Conservation (phyloP, 2,888 invertebrate genomes). For the Drosophila buzzatii region DNA sequence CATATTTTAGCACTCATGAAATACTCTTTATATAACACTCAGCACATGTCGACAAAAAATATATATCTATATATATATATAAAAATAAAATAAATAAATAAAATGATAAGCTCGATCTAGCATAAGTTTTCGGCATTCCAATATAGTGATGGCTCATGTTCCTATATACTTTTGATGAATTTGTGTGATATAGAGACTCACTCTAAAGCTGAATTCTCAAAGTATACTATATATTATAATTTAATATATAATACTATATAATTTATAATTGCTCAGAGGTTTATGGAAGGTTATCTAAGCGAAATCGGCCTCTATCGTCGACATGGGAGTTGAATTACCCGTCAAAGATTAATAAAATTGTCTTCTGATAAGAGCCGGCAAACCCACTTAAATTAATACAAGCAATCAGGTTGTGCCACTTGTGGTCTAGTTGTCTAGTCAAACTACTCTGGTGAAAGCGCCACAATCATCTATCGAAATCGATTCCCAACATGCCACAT, state of each 20-base stretch:
- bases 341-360: constrained; percentile 14
- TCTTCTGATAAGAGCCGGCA: constrained; percentile 30
- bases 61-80: neutral
- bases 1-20: neutral
- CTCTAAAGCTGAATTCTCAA: neutral
- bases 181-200: neutral
- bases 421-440: constrained; percentile 18
- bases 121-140: neutral
- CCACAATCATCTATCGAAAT: constrained; percentile 15
- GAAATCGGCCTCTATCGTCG: neutral
- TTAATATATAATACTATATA: constrained; percentile 12
- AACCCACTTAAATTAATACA: constrained; percentile 17
- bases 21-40: neutral
- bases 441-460: constrained; percentile 47
- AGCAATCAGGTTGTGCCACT: constrained; percentile 17
- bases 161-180: neutral
- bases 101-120: neutral
- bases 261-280: constrained; percentile 35
- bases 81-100: neutral
- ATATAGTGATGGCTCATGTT: neutral
- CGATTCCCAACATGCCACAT: constrained; percentile 41
- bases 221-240: constrained; percentile 21
- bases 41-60: neutral
- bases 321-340: constrained; percentile 6
- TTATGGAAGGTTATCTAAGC: constrained; percentile 34